Percentiles rank a stretch among this genome's conserved stretches.
These are phyloP conservation scores for Lophotis ruficrista DNA, from an alignment of 2,113 vertebrate genomes.

Conservation along the genomic window DNA sequence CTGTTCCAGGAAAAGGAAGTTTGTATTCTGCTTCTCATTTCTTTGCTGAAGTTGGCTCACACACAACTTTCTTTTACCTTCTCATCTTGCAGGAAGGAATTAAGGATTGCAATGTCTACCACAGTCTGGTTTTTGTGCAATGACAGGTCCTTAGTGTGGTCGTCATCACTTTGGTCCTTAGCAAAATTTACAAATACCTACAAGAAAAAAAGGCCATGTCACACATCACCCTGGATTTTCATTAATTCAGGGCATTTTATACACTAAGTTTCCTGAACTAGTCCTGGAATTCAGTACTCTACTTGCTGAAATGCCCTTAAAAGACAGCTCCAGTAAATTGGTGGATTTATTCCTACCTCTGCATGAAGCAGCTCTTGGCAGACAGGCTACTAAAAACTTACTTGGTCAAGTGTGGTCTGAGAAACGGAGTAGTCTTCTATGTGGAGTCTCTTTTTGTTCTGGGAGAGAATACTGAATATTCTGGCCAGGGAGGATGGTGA, in stretches of 20 bases:
- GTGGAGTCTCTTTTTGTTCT: constrained; percentile 87
- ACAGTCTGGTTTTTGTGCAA: constrained; percentile 86
- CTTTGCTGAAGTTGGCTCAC: constrained; percentile 75
- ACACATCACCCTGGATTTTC: neutral
- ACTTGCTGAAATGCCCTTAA: neutral
- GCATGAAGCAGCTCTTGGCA: neutral
- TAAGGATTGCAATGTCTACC: constrained; percentile 79
- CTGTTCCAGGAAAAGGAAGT: constrained; percentile 47
- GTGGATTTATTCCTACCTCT: neutral
- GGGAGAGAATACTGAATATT: constrained; percentile 94
- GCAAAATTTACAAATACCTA: constrained; percentile 99
- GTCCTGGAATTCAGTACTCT: neutral
- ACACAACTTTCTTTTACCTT: constrained; percentile 88
- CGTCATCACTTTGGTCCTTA: constrained; percentile 98
- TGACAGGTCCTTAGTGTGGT: constrained; percentile 90
- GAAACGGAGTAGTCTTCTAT: constrained; percentile 98
- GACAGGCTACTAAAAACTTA: constrained; percentile 69
- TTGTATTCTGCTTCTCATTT: constrained; percentile 18
- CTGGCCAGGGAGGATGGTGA: constrained; percentile 88
- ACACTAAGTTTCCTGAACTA: neutral
- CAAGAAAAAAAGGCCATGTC: constrained; percentile 15
- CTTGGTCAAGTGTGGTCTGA: constrained; percentile 98
- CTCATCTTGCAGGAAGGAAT: constrained; percentile 76
- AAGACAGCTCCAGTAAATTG: neutral
- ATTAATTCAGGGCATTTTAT: neutral